Percentiles rank a stretch among this genome's conserved stretches.
These are phyloP conservation scores for Pelobates cultripes DNA, from an alignment of 2,797 vertebrate species.

Conservation along the genomic window DNA sequence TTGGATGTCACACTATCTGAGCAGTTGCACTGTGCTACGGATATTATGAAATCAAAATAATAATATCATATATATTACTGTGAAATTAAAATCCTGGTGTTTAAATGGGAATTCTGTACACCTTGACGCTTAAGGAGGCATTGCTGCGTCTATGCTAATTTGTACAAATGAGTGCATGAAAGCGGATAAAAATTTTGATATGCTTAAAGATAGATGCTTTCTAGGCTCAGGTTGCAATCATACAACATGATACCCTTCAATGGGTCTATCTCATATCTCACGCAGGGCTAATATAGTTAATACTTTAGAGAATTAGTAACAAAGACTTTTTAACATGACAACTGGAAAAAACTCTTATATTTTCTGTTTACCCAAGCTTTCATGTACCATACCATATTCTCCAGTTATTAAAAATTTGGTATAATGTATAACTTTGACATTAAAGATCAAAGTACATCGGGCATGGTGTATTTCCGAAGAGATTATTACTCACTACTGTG, in stretches of 20 bases:
- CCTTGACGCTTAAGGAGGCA: not conserved
- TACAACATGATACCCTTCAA: not conserved
- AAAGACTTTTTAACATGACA: not conserved
- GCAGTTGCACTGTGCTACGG: too few species aligned
- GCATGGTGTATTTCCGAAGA: too few species aligned
- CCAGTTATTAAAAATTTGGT: too few species aligned
- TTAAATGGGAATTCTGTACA: not conserved
- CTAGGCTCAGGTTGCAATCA: not conserved
- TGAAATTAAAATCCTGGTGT: not conserved
- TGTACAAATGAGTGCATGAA: not conserved
- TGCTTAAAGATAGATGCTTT: not conserved
- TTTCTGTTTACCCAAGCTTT: too few species aligned
- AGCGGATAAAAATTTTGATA: not conserved
- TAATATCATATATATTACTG: not conserved
- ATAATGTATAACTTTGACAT: too few species aligned
- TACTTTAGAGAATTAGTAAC: not conserved
- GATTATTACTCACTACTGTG: too few species aligned
- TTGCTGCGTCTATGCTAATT: not conserved
- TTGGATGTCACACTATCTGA: too few species aligned
- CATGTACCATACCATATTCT: too few species aligned
- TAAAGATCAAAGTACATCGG: too few species aligned
- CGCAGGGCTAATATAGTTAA: not conserved
- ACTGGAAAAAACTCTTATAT: too few species aligned
- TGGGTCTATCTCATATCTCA: not conserved
- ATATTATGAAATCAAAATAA: too few species aligned